These are phyloP conservation scores for Papilio gigon DNA, from an alignment of 2,888 invertebrate species.

Conservation along the genomic window DNA sequence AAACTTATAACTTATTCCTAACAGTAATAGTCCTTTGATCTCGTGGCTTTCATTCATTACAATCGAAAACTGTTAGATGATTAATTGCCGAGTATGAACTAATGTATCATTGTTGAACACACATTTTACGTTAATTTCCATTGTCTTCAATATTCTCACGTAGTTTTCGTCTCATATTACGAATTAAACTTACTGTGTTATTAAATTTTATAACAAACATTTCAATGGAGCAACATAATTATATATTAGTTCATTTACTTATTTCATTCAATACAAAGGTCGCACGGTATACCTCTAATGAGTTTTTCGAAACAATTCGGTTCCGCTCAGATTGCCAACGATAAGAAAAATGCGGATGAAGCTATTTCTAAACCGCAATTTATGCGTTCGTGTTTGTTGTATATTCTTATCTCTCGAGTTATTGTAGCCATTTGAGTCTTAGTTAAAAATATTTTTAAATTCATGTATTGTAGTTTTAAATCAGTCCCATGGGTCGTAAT, in stretches of 20 bases:
- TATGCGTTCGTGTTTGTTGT: constrained; percentile 2
- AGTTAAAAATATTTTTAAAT: neutral
- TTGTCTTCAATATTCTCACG: constrained; percentile 32
- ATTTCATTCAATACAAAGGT: constrained; percentile 34
- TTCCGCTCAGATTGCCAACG: constrained; percentile 36
- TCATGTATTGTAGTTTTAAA: neutral
- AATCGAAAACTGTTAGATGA: neutral
- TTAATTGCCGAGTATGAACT: neutral
- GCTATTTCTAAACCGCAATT: constrained; percentile 29
- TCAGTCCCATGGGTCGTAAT: neutral
- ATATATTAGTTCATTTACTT: constrained; percentile 26
- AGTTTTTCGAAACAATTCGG: constrained; percentile 36
- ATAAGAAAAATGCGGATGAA: constrained; percentile 29
- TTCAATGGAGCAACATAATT: constrained; percentile 32
- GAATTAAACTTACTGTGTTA: constrained; percentile 5
- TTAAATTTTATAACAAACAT: constrained; percentile 23
- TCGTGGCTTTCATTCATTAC: neutral
- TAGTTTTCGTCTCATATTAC: constrained; percentile 7
- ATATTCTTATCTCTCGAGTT: neutral
- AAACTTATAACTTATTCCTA: no score
- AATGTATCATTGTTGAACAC: neutral
- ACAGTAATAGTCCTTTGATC: neutral
- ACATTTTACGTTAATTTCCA: constrained; percentile 1
- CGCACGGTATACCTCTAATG: constrained; percentile 34
- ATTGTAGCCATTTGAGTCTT: neutral